Evolutionary conservation across 2,888 invertebrate species (phyloP).

Genomic region (Lepidocyrtoides sp.): DNA sequence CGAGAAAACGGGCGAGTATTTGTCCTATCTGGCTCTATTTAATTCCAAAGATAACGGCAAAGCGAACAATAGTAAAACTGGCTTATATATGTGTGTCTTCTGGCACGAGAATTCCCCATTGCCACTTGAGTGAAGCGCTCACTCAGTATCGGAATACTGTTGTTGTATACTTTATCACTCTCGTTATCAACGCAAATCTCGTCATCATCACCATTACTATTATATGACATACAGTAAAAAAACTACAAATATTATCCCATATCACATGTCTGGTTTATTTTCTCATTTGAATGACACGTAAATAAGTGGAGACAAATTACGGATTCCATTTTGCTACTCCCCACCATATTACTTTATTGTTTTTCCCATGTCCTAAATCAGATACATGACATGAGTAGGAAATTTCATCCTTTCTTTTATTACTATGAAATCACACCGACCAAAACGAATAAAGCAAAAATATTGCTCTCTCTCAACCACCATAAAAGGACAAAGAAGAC

Average conservation of each 20-base stretch:
- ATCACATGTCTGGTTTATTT: not conserved
- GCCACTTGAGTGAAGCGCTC: not conserved
- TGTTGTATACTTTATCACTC: not conserved
- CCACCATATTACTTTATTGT: not conserved
- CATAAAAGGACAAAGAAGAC: not conserved
- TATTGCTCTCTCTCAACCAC: not conserved
- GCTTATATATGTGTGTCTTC: not conserved
- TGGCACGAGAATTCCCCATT: constrained; percentile 22
- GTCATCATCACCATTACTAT: not conserved
- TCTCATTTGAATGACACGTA: not conserved
- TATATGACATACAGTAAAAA: not conserved
- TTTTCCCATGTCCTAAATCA: not conserved
- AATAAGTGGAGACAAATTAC: not conserved
- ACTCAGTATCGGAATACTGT: not conserved
- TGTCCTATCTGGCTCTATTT: not conserved
- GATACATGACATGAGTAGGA: not conserved
- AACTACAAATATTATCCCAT: not conserved
- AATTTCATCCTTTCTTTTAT: too few species aligned
- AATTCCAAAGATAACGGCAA: constrained; percentile 23
- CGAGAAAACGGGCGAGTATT: not conserved
- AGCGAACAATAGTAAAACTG: not conserved
- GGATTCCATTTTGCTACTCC: too few species aligned
- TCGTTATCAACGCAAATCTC: constrained; percentile 9
- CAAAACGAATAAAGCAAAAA: not conserved
- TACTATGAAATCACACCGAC: not conserved